Percentiles rank a stretch among this genome's conserved stretches.
Conservation (phyloP, 2,113 vertebrate genomes). For the Myanophis thanlyinensis region DNA sequence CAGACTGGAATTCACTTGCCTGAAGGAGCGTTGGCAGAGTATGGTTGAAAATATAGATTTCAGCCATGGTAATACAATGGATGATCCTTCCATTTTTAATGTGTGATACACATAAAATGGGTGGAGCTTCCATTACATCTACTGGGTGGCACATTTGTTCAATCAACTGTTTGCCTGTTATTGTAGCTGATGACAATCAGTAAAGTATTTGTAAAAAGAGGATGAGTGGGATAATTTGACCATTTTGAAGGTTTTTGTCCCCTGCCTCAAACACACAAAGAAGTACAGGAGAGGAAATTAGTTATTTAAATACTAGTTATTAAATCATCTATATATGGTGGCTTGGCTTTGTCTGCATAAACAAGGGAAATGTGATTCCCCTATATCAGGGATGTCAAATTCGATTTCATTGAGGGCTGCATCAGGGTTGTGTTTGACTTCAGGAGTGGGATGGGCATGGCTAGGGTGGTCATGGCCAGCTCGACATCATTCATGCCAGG, state of each 20-base stretch:
- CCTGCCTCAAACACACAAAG: not conserved
- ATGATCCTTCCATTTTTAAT: not conserved
- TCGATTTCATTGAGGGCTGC: no score
- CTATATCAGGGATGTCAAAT: not conserved
- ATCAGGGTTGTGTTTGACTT: no score
- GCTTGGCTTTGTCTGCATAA: not conserved
- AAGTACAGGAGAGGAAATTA: not conserved
- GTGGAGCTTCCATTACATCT: not conserved
- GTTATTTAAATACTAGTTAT: not conserved
- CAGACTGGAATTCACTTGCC: not conserved
- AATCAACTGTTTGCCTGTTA: not conserved
- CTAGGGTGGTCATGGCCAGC: no score
- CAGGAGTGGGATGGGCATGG: no score
- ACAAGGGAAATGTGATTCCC: not conserved
- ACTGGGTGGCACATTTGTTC: not conserved
- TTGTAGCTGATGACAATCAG: not conserved
- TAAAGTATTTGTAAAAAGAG: not conserved
- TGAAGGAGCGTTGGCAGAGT: not conserved
- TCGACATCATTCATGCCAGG: no score
- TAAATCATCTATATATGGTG: not conserved
- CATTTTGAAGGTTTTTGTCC: not conserved
- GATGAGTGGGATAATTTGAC: not conserved
- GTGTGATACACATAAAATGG: not conserved
- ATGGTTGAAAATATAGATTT: not conserved
- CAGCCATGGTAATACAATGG: not conserved